Evolutionary conservation across 30 jellyfish, hydroid and myxozoan genomes (phyloP).

Genomic region (Chrysaora quinquecirrha): DNA sequence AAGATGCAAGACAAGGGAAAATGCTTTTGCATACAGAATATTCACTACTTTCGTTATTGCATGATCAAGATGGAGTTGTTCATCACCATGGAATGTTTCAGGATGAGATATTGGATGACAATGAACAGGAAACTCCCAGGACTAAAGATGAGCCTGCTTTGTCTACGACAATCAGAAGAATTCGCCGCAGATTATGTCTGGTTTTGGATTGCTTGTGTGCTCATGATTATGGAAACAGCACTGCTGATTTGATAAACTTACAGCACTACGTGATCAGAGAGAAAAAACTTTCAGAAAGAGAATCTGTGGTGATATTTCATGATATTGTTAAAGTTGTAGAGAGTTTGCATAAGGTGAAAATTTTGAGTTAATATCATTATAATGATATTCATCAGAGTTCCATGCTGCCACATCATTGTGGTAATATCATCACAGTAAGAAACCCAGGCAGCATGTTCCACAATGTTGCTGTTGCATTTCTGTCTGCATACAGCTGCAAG

Average conservation of each 20-base stretch:
- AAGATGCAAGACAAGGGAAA: conserved; percentile 94
- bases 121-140: conserved; percentile 56
- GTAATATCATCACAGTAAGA: no score
- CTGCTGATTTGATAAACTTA: conserved; percentile 83
- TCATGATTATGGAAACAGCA: conserved; percentile 81
- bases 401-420: no score
- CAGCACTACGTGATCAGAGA: conserved; percentile 95
- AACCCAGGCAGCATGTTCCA: no score
- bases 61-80: conserved; percentile 90
- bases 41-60: conserved; percentile 84
- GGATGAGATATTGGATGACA: conserved; percentile 83
- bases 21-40: conserved; percentile 94
- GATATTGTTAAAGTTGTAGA: conserved; percentile 87
- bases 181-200: conserved; percentile 83
- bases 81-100: conserved; percentile 96
- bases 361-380: no score
- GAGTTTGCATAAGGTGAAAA: conserved; percentile 82
- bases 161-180: conserved; percentile 32
- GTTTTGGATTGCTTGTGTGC: conserved; percentile 94
- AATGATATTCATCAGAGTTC: no score
- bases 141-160: conserved; percentile 25
- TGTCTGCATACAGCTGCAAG: no score
- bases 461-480: no score
- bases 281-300: conserved; percentile 86
- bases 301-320: conserved; percentile 84